Base-by-base conservation (phyloP, 2,888 invertebrate genomes). In the Leucoma salicis region DNA sequence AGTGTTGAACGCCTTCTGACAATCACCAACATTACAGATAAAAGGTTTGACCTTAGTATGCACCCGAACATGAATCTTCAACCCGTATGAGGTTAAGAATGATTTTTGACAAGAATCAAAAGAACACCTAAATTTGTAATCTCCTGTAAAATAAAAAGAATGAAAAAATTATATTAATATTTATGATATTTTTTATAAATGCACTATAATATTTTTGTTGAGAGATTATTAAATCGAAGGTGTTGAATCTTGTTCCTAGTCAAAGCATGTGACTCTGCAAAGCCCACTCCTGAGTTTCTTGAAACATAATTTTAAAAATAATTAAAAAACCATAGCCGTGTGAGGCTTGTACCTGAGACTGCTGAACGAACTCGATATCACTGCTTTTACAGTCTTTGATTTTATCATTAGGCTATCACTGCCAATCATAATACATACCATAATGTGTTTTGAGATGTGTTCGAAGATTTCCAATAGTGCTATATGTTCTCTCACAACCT, bases 381-480 rank as follows among this genome's bases (percentile, higher is more conserved):
- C n/a, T n/a, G n/a, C n/a, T n/a, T n/a, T n/a, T n/a, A n/a, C n/a
- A n/a, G n/a, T n/a, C n/a, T n/a, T n/a, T n/a, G n/a, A n/a, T n/a
- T n/a, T n/a, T n/a, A n/a, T n/a, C n/a, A n/a, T n/a, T n/a, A n/a
- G n/a, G n/a, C n/a, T n/a, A n/a, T n/a, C n/a, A n/a, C n/a, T n/a
- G n/a, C n/a, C n/a, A n/a, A n/a, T n/a, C n/a, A n/a, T n/a, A n/a
- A 18, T 14, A 28, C 24, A 12, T 39, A 95, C 96, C 96, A 92
- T 93, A 94, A 66, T 96, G 96, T 25, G 95, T 95, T 89, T 96
- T 96, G 89, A 95, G 92, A 76, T 96, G 96, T n/a, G 96, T 96
- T 63, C 95, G 91, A 42, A 96, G 90, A 82, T 96, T 96, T 32
- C 96, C 96, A 49, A 95, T 92, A 8, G 96, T 96, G 70, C 95